Conservation (phyloP, 2,113 vertebrate species). For the Otis tarda region DNA sequence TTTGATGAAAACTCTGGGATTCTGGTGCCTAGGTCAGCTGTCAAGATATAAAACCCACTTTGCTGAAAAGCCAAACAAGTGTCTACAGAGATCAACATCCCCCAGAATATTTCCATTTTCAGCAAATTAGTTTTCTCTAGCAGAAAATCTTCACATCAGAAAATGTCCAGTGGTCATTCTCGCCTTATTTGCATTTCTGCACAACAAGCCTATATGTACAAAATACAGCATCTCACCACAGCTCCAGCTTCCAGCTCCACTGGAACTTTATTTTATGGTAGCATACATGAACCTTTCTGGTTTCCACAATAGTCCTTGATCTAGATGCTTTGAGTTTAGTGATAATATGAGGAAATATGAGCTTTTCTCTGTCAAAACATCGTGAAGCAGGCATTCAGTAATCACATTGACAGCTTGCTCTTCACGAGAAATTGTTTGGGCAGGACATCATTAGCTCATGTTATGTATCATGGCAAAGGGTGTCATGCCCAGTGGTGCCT, state of each 20-base stretch:
- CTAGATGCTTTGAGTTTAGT: background rate
- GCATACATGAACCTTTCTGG: background rate
- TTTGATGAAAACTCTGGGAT: background rate
- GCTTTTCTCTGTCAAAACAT: background rate
- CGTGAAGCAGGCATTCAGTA: background rate
- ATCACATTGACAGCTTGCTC: background rate
- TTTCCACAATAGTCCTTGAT: background rate
- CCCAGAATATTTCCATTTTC: background rate
- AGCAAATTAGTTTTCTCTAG: background rate
- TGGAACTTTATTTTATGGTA: background rate
- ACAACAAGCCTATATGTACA: background rate
- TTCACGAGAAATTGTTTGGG: background rate
- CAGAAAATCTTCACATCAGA: background rate
- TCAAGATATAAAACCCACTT: background rate
- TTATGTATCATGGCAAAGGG: background rate
- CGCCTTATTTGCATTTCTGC: background rate
- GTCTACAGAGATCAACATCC: background rate
- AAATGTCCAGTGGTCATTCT: background rate
- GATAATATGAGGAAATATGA: background rate
- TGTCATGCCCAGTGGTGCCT: background rate
- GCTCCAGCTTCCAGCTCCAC: background rate
- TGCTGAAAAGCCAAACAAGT: background rate
- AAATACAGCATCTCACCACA: background rate
- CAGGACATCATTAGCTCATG: background rate
- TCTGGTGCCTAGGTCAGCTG: background rate